phyloP scores from a whole-genome alignment of 2,113 vertebrate genomes.

The Chlorocebus sabaeus region DNA sequence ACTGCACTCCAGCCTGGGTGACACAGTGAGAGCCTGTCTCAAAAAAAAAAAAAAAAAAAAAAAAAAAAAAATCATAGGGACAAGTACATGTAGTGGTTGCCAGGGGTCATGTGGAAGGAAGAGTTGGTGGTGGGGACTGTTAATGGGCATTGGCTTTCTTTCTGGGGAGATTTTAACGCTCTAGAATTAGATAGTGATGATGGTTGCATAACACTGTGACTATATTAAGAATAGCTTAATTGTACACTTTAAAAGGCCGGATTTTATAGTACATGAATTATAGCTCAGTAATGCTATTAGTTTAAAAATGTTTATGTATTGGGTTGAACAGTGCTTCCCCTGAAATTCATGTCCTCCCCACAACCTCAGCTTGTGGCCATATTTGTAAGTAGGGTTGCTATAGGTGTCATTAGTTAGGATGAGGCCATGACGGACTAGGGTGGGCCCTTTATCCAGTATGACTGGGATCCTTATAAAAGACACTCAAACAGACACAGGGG shows the following conservation, averaged over 20 bases:
- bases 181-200: background rate
- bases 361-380: background rate
- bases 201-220: background rate
- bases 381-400: background rate
- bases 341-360: background rate
- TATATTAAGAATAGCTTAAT: background rate
- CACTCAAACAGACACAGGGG: background rate
- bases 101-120: background rate
- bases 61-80: background rate
- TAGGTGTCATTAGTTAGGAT: background rate
- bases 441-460: background rate
- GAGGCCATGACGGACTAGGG: background rate
- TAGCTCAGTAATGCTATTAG: background rate
- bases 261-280: background rate
- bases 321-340: background rate
- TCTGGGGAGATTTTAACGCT: background rate
- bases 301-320: background rate
- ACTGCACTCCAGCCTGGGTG: too few relatives aligned
- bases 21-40: too few relatives aligned
- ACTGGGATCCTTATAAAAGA: background rate
- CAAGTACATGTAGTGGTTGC: background rate
- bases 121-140: background rate
- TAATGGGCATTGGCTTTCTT: background rate
- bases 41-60: too few relatives aligned
- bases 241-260: background rate